Conservation (phyloP, 2,888 invertebrate genomes). For the Choristoneura rosaceana region DNA sequence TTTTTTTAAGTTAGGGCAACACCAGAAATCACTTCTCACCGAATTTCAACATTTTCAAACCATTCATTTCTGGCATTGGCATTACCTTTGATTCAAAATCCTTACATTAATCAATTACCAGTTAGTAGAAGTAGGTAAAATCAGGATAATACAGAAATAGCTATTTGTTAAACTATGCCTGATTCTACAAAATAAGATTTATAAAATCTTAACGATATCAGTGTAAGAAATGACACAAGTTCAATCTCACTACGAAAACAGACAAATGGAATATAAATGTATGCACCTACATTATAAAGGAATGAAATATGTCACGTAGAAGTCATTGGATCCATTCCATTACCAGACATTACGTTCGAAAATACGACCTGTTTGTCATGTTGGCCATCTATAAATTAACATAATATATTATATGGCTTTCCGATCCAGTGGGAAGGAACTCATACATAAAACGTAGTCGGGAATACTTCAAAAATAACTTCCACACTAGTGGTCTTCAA, state of each 20-base stretch:
- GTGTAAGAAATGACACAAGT: neutral
- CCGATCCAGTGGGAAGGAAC: constrained; percentile 22
- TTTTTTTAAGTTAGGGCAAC: too few relatives aligned
- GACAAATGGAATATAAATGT: neutral
- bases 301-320: constrained; percentile 8
- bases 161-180: too few relatives aligned
- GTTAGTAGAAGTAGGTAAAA: too few relatives aligned
- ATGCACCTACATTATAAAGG: neutral
- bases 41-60: too few relatives aligned
- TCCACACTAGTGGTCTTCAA: neutral
- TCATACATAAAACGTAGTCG: neutral
- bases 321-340: constrained; percentile 17
- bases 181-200: too few relatives aligned
- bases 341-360: constrained; percentile 8
- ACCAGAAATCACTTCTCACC: too few relatives aligned
- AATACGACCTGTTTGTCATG: constrained; percentile 27
- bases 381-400: constrained; percentile 18
- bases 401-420: constrained; percentile 35
- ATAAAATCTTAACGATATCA: neutral
- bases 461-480: constrained; percentile 4
- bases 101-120: too few relatives aligned
- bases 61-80: too few relatives aligned
- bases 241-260: neutral
- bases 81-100: too few relatives aligned
- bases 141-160: too few relatives aligned